A percentile compares a stretch with the other conserved stretches of the same genome.
Evolutionary conservation across 37 sponge, comb jelly and placozoan genomes (phyloP).

Genomic region (Axinella damicornis): DNA sequence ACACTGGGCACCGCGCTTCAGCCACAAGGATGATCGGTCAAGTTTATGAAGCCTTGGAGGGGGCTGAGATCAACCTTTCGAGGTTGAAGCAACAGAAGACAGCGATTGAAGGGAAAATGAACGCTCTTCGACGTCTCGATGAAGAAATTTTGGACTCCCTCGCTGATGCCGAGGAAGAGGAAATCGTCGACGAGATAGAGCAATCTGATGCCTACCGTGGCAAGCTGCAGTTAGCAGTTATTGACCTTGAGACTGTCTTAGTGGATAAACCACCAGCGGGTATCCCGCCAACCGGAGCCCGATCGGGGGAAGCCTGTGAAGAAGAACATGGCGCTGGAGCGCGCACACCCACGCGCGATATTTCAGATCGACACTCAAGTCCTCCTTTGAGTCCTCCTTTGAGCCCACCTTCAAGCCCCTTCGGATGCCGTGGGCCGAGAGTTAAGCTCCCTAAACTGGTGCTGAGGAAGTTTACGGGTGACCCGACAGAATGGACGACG

Average conservation of each 20-base stretch:
- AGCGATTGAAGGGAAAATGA: background rate
- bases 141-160: conserved; percentile 7
- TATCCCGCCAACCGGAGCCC: too few species aligned
- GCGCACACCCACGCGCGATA: too few species aligned
- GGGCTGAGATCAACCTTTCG: background rate
- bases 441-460: conserved; percentile 24
- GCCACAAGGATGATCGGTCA: background rate
- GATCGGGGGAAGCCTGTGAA: too few species aligned
- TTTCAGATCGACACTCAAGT: too few species aligned
- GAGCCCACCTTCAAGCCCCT: too few species aligned
- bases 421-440: background rate
- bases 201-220: conserved; percentile 14
- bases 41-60: too few species aligned
- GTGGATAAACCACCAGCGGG: too few species aligned
- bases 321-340: too few species aligned
- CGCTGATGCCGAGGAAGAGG: conserved; percentile 6
- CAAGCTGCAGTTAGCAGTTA: background rate
- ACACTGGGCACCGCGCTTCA: background rate
- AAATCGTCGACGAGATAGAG: conserved; percentile 10
- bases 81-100: background rate
- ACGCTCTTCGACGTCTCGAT: background rate
- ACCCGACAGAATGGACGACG: background rate
- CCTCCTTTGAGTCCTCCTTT: too few species aligned
- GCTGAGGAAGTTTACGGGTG: background rate
- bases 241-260: background rate